phyloP scores from a whole-genome alignment of 2,113 vertebrate species.

The Passerina amoena region DNA sequence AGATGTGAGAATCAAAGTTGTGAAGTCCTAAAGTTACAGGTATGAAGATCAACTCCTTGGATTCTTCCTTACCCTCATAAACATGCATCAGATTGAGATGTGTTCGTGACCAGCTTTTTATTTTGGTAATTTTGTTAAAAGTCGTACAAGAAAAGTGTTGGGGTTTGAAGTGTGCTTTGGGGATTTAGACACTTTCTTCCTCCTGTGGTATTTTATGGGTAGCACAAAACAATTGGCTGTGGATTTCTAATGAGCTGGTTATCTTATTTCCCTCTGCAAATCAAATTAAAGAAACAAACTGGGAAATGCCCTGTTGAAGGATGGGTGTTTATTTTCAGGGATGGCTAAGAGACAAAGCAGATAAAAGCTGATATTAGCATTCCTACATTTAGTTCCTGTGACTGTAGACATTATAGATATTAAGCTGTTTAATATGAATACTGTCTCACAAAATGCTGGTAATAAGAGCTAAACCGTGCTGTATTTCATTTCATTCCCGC shows the following conservation, averaged over 20 bases:
- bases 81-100: background rate
- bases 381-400: slow-evolving; percentile 62
- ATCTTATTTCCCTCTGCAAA: slow-evolving; percentile 1
- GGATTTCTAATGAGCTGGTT: background rate
- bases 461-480: slow-evolving; percentile 84
- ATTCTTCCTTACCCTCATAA: background rate
- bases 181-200: background rate
- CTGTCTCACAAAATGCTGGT: slow-evolving; percentile 67
- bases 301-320: background rate
- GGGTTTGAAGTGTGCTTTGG: background rate
- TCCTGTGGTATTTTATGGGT: background rate
- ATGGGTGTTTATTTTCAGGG: background rate
- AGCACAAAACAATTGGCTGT: background rate
- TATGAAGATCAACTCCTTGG: slow-evolving; percentile 2
- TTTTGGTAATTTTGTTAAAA: background rate
- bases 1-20: slow-evolving; percentile 35
- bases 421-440: slow-evolving; percentile 65
- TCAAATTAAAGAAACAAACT: background rate
- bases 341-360: background rate
- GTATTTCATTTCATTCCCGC: slow-evolving; percentile 94
- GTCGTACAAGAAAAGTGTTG: background rate
- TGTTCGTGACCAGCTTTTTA: background rate
- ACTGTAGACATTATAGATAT: slow-evolving; percentile 63
- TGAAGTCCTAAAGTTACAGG: background rate
- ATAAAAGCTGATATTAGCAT: slow-evolving; percentile 62